These are phyloP conservation scores for Zhengitettix transpicula DNA, from an alignment of 2,888 invertebrate genomes.

Conservation along the genomic window DNA sequence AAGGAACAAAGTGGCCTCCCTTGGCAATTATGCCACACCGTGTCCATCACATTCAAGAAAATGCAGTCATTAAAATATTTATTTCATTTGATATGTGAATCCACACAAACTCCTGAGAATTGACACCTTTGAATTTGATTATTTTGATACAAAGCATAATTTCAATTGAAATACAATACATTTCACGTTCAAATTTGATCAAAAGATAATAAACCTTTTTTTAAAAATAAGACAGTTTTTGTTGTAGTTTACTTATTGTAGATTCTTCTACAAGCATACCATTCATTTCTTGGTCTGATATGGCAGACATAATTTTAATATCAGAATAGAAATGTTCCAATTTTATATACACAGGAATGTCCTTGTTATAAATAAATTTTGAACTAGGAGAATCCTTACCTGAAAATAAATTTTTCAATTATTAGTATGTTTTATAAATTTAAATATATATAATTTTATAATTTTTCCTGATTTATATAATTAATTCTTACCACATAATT, in stretches of 20 bases:
- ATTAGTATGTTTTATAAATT: background rate
- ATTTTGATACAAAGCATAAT: slow-evolving; percentile 12
- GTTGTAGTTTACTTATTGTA: slow-evolving; percentile 40
- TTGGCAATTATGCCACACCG: slow-evolving; percentile 14
- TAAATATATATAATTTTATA: too few relatives aligned
- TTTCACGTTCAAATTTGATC: too few relatives aligned
- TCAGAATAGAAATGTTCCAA: slow-evolving; percentile 92
- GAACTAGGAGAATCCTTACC: slow-evolving; percentile 98
- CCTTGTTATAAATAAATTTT: slow-evolving; percentile 95
- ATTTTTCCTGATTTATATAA: too few relatives aligned
- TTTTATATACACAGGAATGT: slow-evolving; percentile 97
- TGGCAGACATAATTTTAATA: slow-evolving; percentile 91
- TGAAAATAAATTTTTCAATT: slow-evolving; percentile 18
- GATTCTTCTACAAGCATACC: slow-evolving; percentile 98
- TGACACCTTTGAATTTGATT: slow-evolving; percentile 12
- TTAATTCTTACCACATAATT: too few relatives aligned
- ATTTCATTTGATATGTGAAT: slow-evolving; percentile 11
- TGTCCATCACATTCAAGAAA: slow-evolving; percentile 14
- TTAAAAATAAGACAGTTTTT: too few relatives aligned
- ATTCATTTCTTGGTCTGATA: slow-evolving; percentile 99
- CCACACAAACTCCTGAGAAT: slow-evolving; percentile 15
- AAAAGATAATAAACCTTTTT: too few relatives aligned
- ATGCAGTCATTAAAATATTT: slow-evolving; percentile 16
- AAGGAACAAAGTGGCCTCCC: slow-evolving; percentile 14
- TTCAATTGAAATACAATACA: too few relatives aligned